Evolutionary conservation across 2,888 invertebrate species (phyloP).

Genomic region (Cataglyphis albicans): DNA sequence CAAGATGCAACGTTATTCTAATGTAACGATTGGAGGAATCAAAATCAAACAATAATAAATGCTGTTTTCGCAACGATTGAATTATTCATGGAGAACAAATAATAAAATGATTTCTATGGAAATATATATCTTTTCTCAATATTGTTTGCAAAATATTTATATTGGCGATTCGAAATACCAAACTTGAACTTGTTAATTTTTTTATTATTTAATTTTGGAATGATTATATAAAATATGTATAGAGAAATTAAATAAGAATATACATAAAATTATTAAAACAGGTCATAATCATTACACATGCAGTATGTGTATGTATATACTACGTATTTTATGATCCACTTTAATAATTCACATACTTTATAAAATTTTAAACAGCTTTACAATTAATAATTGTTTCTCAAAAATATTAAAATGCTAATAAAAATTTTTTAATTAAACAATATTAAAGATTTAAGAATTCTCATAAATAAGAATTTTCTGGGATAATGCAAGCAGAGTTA

Average conservation of each 20-base stretch:
- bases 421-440: background rate
- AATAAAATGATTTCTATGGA: background rate
- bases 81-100: background rate
- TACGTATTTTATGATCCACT: background rate
- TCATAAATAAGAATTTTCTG: constrained; percentile 8
- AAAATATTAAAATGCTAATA: background rate
- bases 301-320: too few species aligned
- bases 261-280: background rate
- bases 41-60: background rate
- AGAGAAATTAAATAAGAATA: background rate
- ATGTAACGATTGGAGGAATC: background rate
- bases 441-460: background rate
- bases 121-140: background rate
- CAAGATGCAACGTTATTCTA: background rate
- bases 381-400: background rate
- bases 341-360: background rate
- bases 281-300: background rate
- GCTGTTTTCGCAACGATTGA: background rate
- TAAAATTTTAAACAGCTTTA: background rate
- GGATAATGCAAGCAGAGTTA: background rate
- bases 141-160: background rate
- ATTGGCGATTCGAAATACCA: background rate
- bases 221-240: background rate
- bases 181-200: background rate
- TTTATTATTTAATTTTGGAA: background rate